A percentile compares a stretch with the other conserved stretches of the same genome.
Evolutionary conservation across 2,888 invertebrate species (phyloP).

Genomic region (Blastobasis adustella): DNA sequence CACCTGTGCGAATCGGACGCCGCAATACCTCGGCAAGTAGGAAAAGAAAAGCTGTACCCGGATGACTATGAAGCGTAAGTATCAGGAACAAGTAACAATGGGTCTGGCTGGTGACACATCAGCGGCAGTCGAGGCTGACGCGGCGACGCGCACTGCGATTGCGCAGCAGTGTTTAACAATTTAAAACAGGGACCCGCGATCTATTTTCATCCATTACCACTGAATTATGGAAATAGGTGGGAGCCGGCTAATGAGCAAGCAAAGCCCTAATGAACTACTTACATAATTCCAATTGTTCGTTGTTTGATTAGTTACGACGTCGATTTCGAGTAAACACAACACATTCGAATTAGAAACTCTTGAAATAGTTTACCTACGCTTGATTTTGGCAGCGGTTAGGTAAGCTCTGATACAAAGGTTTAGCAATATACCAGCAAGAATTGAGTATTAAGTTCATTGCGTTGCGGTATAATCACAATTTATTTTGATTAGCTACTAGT

Average conservation of each 20-base stretch:
- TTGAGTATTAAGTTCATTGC: not conserved
- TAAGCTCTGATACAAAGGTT: not conserved
- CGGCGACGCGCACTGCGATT: slow-evolving; percentile 36
- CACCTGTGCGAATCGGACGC: not conserved
- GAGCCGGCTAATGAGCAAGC: slow-evolving; percentile 21
- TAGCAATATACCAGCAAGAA: not conserved
- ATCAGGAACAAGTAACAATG: not conserved
- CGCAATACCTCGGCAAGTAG: slow-evolving; percentile 22
- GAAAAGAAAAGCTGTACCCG: slow-evolving; percentile 38
- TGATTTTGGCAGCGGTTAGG: not conserved
- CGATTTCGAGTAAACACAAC: not conserved
- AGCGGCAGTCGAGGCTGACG: slow-evolving; percentile 24
- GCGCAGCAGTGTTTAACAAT: slow-evolving; percentile 26
- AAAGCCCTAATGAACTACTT: slow-evolving; percentile 28
- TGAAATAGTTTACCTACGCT: not conserved
- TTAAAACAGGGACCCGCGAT: not conserved
- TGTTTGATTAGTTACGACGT: slow-evolving; percentile 9
- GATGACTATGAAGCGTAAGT: slow-evolving; percentile 20
- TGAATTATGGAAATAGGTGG: slow-evolving; percentile 17
- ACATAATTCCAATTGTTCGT: slow-evolving; percentile 24
- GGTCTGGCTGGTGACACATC: slow-evolving; percentile 24
- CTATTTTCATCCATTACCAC: slow-evolving; percentile 1
- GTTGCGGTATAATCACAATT: not conserved
- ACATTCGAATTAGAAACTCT: slow-evolving; percentile 8
- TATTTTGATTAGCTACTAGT: not conserved